These are phyloP conservation scores for Percopsis transmontana DNA, from an alignment of 2,113 vertebrate species.

Conservation along the genomic window DNA sequence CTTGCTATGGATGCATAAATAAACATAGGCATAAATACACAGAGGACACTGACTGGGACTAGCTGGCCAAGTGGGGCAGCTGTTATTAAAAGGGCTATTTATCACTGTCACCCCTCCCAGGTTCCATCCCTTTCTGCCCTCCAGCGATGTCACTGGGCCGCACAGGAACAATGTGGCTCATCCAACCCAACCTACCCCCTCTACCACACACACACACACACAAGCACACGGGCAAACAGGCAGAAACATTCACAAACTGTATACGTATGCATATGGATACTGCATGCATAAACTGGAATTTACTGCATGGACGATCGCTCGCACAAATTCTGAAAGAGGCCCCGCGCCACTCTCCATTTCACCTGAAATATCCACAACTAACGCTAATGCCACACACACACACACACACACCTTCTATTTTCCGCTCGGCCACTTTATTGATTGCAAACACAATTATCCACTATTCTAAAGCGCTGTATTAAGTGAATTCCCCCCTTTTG, in stretches of 20 bases:
- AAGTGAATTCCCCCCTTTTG: constrained; percentile 80
- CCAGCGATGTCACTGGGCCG: constrained; percentile 79
- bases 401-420: constrained; percentile 75
- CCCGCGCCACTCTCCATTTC: constrained; percentile 47
- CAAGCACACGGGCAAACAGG: constrained; percentile 35
- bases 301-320: constrained; percentile 37
- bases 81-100: constrained; percentile 87
- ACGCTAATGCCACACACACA: constrained; percentile 51
- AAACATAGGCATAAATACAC: constrained; percentile 84
- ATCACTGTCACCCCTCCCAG: constrained; percentile 83
- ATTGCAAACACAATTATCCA: constrained; percentile 81
- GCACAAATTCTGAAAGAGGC: constrained; percentile 38
- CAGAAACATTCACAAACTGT: constrained; percentile 1
- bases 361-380: constrained; percentile 55
- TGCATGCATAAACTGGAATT: constrained; percentile 35
- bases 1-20: constrained; percentile 82
- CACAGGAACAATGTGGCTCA: constrained; percentile 81
- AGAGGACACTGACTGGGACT: constrained; percentile 81
- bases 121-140: constrained; percentile 80
- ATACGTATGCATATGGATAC: constrained; percentile 26
- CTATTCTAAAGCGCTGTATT: constrained; percentile 82
- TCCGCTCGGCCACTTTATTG: constrained; percentile 79
- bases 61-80: constrained; percentile 82
- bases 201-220: constrained; percentile 35
- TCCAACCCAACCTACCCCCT: constrained; percentile 69